Base-by-base conservation (phyloP, 2,797 vertebrate genomes). In the Peromyscus melanophrys region DNA sequence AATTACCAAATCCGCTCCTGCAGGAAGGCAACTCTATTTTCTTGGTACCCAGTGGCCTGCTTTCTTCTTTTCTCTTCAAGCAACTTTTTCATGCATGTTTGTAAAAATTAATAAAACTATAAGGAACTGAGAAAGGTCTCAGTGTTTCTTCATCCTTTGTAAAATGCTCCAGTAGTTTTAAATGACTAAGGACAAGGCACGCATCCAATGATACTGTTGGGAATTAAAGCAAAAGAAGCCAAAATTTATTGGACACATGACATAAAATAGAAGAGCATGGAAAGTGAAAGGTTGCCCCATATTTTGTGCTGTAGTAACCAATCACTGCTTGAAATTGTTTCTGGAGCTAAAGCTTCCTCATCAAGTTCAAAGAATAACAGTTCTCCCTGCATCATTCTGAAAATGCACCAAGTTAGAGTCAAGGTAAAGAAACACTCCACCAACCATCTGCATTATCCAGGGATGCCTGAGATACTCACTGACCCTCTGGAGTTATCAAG, bases 41-140 rank as follows among this genome's bases (percentile, higher is more conserved):
- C 95, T 94, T 61, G 43, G 82, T 73, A 83, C 23, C 81, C 49
- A 80, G 37, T 29, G 34, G 40, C 9, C 55, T 0, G 0, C 29
- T 89, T 90, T 83, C 52, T 55, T 92, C 43, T 78, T 78, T 94
- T 83, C 80, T 89, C 81, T 55, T 87, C 52, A 86, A 89, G 65
- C 23, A 92, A 93, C 88, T 85, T 82, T 49, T 87, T 75, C 81
- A 88, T 55, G 81, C 40, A 90, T 55, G 46, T 92, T 94, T 77
- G 83, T 91, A 55, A 89, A 91, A 91, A 94, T 89, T 94, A 80
- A 95, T 95, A 92, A 82, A 89, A 92, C 31, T 31, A 31, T 7
- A 71, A 27, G n/a, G 29, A 95, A 73, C 71, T 91, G 76, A 90
- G 71, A 21, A 65, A 71, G 8, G 9, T 27, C 52, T 96, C 31